A percentile compares a stretch with the other conserved stretches of the same genome.
Conservation (phyloP, 2,797 vertebrate genomes). For the Spheniscus humboldti region DNA sequence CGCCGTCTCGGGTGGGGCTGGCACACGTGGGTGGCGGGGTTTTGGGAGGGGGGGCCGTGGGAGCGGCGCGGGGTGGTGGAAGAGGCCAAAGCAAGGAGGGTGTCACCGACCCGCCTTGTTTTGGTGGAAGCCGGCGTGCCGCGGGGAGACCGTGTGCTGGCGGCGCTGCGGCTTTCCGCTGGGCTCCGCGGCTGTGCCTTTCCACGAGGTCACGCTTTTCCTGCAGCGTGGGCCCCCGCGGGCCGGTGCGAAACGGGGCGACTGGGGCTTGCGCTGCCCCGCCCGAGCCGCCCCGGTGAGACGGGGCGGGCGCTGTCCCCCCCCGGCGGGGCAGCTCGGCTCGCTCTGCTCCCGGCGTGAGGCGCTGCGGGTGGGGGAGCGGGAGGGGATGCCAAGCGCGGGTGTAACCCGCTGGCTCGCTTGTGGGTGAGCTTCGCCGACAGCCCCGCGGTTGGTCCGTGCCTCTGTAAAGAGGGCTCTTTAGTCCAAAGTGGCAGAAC, state of each 20-base stretch:
- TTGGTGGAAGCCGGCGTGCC: not conserved
- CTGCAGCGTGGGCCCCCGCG: accelerated
- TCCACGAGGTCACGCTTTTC: accelerated
- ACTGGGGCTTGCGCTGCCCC: no score
- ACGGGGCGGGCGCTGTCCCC: not conserved
- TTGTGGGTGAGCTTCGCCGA: accelerated
- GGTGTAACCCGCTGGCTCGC: accelerated
- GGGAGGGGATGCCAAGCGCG: not conserved
- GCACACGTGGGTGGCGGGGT: not conserved
- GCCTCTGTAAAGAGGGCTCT: no score
- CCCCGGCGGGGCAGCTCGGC: not conserved
- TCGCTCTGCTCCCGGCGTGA: not conserved
- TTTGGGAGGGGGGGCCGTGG: not conserved
- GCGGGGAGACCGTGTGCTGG: not conserved
- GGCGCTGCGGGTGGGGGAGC: not conserved
- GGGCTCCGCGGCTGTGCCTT: no score
- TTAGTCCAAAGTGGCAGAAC: accelerated
- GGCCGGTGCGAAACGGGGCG: not conserved
- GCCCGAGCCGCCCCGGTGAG: no score
- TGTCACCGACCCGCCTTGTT: not conserved
- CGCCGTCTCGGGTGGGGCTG: not conserved
- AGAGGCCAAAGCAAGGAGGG: not conserved
- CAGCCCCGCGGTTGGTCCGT: not conserved
- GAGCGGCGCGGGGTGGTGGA: no score
- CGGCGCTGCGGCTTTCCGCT: not conserved